Evolutionary conservation across 2,797 vertebrate species (phyloP).

Genomic region (Argentina silus): DNA sequence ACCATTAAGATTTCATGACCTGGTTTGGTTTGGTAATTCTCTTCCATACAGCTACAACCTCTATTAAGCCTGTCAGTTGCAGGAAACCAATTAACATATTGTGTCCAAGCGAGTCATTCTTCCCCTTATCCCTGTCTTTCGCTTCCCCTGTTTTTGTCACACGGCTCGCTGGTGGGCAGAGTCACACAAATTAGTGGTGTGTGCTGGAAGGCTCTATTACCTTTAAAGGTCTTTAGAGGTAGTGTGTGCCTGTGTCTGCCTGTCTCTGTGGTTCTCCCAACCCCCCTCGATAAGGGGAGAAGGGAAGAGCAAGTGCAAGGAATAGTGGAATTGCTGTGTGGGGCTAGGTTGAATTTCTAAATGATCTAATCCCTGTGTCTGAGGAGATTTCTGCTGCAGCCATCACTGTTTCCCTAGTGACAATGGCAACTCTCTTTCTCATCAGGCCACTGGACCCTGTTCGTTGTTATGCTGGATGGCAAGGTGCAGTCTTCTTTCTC

Average conservation of each 20-base stretch:
- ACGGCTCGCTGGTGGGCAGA: conserved; percentile 67
- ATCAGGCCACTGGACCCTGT: conserved; percentile 49
- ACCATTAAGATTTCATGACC: conserved; percentile 67
- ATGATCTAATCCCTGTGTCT: conserved; percentile 72
- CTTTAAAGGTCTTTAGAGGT: conserved; percentile 76
- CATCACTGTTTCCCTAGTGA: conserved; percentile 61
- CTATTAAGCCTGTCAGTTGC: conserved; percentile 71
- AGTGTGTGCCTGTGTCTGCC: conserved; percentile 63
- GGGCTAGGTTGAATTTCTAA: conserved; percentile 69
- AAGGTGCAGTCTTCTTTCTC: conserved; percentile 22
- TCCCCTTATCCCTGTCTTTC: conserved; percentile 25
- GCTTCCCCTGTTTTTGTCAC: conserved; percentile 67
- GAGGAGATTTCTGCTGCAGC: conserved; percentile 43
- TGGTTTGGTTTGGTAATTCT: conserved; percentile 69
- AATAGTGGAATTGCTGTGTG: conserved; percentile 59
- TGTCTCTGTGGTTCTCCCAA: conserved; percentile 62
- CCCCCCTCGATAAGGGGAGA: conserved; percentile 61
- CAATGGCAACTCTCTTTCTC: conserved; percentile 61
- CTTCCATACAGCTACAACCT: conserved; percentile 66
- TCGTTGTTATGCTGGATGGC: conserved; percentile 21
- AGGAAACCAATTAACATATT: conserved; percentile 80
- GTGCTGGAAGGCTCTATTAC: conserved; percentile 81
- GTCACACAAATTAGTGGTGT: conserved; percentile 76
- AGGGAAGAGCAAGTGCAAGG: conserved; percentile 41
- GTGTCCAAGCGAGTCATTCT: conserved; percentile 73